A percentile compares a stretch with the other conserved stretches of the same genome.
phyloP scores from a whole-genome alignment of 2,888 invertebrate species.

The Leptopilina drosophilae region DNA sequence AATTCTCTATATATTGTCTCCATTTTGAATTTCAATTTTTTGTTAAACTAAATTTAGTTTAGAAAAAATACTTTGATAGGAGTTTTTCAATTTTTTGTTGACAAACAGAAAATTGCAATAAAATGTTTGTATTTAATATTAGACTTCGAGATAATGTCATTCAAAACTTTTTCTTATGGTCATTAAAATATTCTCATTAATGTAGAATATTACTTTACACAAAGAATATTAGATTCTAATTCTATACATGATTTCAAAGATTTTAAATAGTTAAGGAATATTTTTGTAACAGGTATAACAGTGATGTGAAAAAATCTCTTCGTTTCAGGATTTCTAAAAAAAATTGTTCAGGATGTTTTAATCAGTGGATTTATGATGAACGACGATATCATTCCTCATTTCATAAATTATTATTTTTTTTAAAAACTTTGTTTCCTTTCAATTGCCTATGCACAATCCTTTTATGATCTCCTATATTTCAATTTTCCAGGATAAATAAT shows the following conservation, averaged over 20 bases:
- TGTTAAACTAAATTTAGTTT: not conserved
- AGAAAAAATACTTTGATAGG: not conserved
- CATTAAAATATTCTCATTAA: not conserved
- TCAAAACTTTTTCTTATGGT: constrained; percentile 15
- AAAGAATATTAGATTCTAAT: not conserved
- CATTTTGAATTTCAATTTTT: constrained; percentile 4
- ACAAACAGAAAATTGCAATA: not conserved
- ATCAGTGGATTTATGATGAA: not conserved
- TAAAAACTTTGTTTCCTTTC: constrained; percentile 11
- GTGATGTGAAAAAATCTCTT: not conserved
- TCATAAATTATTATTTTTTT: constrained; percentile 15
- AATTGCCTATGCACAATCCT: not conserved
- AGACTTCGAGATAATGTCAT: constrained; percentile 12
- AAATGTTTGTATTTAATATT: not conserved
- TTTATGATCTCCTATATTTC: not conserved
- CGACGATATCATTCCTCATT: not conserved
- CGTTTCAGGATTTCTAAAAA: constrained; percentile 23
- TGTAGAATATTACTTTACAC: constrained; percentile 7
- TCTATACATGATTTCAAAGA: not conserved
- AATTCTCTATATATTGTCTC: not conserved
- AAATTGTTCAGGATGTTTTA: not conserved
- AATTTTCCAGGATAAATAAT: not conserved
- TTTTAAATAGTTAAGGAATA: not conserved
- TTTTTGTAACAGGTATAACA: too few species aligned
- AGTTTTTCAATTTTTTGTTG: not conserved